Percentiles rank a stretch among this genome's conserved stretches.
These are phyloP conservation scores for Crotalus helleri DNA, from an alignment of 2,113 vertebrate genomes.

Conservation along the genomic window DNA sequence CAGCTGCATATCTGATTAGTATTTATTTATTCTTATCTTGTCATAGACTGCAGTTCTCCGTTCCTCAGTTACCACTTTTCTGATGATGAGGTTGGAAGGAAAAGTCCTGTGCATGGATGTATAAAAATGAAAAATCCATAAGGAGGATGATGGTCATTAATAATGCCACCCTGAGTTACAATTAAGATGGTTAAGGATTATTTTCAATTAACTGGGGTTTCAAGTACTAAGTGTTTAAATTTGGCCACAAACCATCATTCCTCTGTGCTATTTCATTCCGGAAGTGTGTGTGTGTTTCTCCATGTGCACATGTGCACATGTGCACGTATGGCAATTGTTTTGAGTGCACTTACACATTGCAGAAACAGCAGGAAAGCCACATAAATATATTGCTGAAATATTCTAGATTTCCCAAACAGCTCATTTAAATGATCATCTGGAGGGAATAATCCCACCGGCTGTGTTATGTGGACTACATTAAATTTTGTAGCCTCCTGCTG, in stretches of 20 bases:
- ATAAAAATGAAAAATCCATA: constrained; percentile 45
- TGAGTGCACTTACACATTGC: constrained; percentile 20
- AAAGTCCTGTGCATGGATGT: constrained; percentile 24
- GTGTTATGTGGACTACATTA: constrained; percentile 17
- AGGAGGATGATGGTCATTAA: constrained; percentile 24
- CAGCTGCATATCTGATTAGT: constrained; percentile 19
- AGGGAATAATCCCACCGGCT: constrained; percentile 43
- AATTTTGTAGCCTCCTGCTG: constrained; percentile 17
- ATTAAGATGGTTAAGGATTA: constrained; percentile 13
- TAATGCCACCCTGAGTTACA: constrained; percentile 36
- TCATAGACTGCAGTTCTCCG: constrained; percentile 13
- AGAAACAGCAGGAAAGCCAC: constrained; percentile 50
- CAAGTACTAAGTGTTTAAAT: constrained; percentile 61
- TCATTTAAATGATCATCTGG: constrained; percentile 46
- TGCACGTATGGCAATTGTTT: constrained; percentile 1
- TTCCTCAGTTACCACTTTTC: background rate
- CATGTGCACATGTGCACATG: background rate
- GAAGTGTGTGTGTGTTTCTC: background rate
- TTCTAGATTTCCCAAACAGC: constrained; percentile 36
- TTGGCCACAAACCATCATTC: constrained; percentile 38
- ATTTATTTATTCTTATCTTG: constrained; percentile 41
- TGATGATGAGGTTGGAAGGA: background rate
- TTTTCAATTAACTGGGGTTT: constrained; percentile 12
- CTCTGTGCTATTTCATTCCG: background rate
- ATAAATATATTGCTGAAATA: constrained; percentile 31